Evolutionary conservation across 2,113 vertebrate genomes (phyloP), one percentile per base, ranked within the genome.

Genomic region (Lampris megalopsis): DNA sequence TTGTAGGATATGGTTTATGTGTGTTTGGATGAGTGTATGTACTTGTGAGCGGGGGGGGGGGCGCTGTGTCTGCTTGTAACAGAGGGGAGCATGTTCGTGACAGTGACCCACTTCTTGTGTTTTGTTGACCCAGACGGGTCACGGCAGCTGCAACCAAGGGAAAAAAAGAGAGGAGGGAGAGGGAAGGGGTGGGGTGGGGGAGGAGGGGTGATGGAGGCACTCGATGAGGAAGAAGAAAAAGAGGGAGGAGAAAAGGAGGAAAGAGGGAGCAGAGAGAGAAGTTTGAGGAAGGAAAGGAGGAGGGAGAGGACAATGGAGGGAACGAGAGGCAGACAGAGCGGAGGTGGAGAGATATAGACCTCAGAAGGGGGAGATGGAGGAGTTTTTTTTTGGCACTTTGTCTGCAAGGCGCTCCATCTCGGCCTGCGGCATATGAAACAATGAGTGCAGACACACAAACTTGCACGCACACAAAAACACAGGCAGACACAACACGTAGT

Each of bases 21-120:
- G 66, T 82, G 82, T 84, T 79, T 77, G 72, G 68, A 52, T 79
- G 73, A 68, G 53, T 50, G 66, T 13, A 13, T 60, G 5, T 65
- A 53, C 40, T 52, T 24, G 45, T 66, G 43, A 77, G 59, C 8
- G 43, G 71, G 54, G 75, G 76, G 68, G 69, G 64, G 54, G 61
- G n/a, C 38, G 35, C 50, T 77, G 64, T 71, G 42, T 81, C 58
- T 82, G 82, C 72, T 80, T 67, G 60, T 77, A 69, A 74, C 45
- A 61, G 70, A 73, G 79, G 71, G 73, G 80, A 89, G 78, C 41
- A 60, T 80, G 79, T 82, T 77, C 68, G 77, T 89, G 90, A 90
- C 91, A 88, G 85, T 91, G 92, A 93, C 92, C 92, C 88, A 92
- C 75, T 93, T 93, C 85, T 93, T 79, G 83, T 90, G 90, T 93